phyloP scores from a whole-genome alignment of 2,113 vertebrate species.

The Brachyhypopomus occidentalis region DNA sequence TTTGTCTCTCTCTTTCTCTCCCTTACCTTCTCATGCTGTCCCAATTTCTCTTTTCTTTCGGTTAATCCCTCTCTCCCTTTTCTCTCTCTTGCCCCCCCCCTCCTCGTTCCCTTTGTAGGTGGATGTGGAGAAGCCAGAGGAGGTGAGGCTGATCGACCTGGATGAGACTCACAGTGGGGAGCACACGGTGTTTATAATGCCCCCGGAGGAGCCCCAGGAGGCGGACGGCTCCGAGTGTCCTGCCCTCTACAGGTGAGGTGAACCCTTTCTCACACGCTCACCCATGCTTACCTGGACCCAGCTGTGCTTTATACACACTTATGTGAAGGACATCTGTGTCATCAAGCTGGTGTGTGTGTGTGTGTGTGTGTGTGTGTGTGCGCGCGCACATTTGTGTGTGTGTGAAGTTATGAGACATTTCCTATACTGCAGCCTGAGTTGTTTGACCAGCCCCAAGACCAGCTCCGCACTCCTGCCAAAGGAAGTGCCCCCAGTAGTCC shows the following conservation, averaged over 20 bases:
- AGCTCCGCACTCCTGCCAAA: conserved; percentile 75
- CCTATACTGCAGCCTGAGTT: conserved; percentile 80
- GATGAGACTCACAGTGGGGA: conserved; percentile 86
- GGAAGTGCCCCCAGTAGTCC: conserved; percentile 91
- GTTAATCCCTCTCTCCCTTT: not conserved
- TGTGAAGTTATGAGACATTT: conserved; percentile 86
- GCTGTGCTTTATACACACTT: not conserved
- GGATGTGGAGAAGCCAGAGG: conserved; percentile 87
- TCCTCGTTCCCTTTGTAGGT: conserved; percentile 60
- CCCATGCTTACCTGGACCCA: not conserved
- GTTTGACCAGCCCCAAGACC: conserved; percentile 84
- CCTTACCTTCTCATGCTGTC: not conserved
- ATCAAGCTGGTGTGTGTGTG: not conserved
- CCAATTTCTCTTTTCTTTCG: no score
- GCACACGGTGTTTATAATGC: conserved; percentile 93
- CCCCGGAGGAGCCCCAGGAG: conserved; percentile 83
- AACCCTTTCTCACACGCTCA: not conserved
- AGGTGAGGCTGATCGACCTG: conserved; percentile 80
- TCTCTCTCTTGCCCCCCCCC: not conserved
- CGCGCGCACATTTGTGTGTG: not conserved
- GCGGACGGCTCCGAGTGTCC: conserved; percentile 77
- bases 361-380: conserved; percentile 3
- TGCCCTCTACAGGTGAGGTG: conserved; percentile 86
- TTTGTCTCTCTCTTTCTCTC: not conserved
- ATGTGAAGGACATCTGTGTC: not conserved